Percentiles rank a stretch among this genome's conserved stretches.
Evolutionary conservation across 2,113 vertebrate genomes (phyloP).

Genomic region (Brachyhypopomus gauderio): DNA sequence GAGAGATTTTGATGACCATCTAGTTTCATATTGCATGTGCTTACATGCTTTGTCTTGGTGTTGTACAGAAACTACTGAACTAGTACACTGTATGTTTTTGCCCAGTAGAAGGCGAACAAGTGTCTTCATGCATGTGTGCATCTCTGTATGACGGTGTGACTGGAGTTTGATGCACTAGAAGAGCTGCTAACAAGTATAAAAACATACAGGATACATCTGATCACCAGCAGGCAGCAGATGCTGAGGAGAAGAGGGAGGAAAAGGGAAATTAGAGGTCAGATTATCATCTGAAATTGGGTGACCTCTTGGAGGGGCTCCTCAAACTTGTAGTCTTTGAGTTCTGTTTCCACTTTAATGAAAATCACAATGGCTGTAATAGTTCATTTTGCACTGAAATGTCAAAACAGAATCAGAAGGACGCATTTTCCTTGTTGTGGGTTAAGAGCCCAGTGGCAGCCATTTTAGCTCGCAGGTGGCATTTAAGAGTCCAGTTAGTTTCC

Average conservation of each 20-base stretch:
- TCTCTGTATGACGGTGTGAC: background rate
- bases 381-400: constrained; percentile 49
- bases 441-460: background rate
- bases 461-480: background rate
- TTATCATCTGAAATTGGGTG: constrained; percentile 2
- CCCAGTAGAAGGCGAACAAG: constrained; percentile 28
- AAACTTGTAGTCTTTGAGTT: background rate
- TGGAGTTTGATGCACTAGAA: no score
- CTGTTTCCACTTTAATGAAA: constrained; percentile 59
- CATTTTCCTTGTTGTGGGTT: background rate
- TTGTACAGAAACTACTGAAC: no score
- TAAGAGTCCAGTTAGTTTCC: background rate
- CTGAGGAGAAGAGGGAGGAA: background rate
- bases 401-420: background rate
- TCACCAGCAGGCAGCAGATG: constrained; percentile 34
- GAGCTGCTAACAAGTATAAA: background rate
- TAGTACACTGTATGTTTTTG: background rate
- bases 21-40: no score
- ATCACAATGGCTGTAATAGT: constrained; percentile 58
- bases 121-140: background rate
- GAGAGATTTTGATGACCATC: no score
- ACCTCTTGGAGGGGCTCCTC: background rate
- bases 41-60: no score
- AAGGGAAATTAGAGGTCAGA: background rate
- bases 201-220: constrained; percentile 36